Percentiles rank a stretch among this genome's conserved stretches.
Conservation (phyloP, 2,113 vertebrate species). For the Chlorodrepanis virens region DNA sequence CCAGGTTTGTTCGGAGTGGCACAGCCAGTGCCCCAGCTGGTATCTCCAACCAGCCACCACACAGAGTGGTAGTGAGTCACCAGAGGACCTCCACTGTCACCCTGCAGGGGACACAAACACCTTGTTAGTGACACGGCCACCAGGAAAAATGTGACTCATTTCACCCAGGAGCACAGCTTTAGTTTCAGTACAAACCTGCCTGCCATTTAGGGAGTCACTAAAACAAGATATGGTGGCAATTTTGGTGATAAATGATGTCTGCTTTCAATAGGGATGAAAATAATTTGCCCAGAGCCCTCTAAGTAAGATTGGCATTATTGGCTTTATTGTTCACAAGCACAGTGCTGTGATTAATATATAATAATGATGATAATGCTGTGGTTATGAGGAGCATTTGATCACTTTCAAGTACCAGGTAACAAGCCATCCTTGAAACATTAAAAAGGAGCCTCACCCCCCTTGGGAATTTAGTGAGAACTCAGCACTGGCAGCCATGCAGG, state of each 20-base stretch:
- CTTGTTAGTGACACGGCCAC: neutral
- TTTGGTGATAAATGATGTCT: neutral
- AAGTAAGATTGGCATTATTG: neutral
- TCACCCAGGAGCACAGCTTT: neutral
- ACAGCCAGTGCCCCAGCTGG: conserved; percentile 90
- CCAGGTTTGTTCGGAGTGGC: conserved; percentile 80
- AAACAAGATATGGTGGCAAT: neutral
- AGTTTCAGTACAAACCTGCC: neutral
- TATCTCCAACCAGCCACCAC: conserved; percentile 92
- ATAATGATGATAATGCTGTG: neutral
- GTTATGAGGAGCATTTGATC: neutral
- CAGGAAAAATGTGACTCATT: neutral
- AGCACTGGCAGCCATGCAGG: neutral
- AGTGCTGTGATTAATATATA: neutral
- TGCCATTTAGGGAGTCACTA: neutral
- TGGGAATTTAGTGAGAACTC: neutral
- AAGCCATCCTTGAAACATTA: neutral
- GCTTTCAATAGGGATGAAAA: neutral
- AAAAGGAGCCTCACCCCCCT: neutral
- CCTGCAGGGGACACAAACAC: conserved; percentile 67
- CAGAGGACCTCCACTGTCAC: conserved; percentile 92
- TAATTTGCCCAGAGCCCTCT: neutral
- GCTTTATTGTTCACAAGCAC: neutral
- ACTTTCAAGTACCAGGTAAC: neutral
- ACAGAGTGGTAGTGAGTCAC: conserved; percentile 70